A percentile compares a stretch with the other conserved stretches of the same genome.
Conservation (phyloP, 2,888 invertebrate species). For the Conops quadrifasciatus region DNA sequence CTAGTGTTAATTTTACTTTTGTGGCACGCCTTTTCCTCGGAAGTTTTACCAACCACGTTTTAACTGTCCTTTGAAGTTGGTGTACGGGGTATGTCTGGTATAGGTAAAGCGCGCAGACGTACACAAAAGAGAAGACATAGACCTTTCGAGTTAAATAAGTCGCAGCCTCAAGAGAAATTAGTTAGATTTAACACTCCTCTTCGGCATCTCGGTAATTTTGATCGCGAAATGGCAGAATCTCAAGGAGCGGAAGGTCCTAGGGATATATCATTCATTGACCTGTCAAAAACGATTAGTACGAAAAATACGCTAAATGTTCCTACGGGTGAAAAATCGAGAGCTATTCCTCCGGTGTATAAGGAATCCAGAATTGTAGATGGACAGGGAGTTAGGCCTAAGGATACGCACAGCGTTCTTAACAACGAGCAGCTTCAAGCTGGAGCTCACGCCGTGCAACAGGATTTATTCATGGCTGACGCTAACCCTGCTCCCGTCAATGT, state of each 20-base stretch:
- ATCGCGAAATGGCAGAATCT: background rate
- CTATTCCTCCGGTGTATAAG: background rate
- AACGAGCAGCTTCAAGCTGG: too few species aligned
- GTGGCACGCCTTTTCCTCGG: too few species aligned
- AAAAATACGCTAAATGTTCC: background rate
- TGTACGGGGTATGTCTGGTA: too few species aligned
- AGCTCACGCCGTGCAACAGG: background rate
- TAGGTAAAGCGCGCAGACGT: too few species aligned
- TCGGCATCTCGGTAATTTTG: background rate
- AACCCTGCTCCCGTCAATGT: too few species aligned
- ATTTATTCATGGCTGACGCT: too few species aligned
- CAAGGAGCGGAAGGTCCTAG: background rate
- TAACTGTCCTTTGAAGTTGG: too few species aligned
- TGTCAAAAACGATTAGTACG: background rate
- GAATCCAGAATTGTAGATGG: background rate
- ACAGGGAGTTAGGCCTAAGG: background rate
- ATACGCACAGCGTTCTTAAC: background rate
- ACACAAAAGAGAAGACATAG: background rate
- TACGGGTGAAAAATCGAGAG: background rate
- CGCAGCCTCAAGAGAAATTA: background rate
- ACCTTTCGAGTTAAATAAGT: constrained; percentile 1
- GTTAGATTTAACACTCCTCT: background rate
- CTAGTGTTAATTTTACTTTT: too few species aligned
- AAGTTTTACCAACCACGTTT: too few species aligned
- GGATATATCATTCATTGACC: background rate